Evolutionary conservation across 2,113 vertebrate species (phyloP), one percentile per base, ranked within the genome.

Genomic region (Gambusia affinis): DNA sequence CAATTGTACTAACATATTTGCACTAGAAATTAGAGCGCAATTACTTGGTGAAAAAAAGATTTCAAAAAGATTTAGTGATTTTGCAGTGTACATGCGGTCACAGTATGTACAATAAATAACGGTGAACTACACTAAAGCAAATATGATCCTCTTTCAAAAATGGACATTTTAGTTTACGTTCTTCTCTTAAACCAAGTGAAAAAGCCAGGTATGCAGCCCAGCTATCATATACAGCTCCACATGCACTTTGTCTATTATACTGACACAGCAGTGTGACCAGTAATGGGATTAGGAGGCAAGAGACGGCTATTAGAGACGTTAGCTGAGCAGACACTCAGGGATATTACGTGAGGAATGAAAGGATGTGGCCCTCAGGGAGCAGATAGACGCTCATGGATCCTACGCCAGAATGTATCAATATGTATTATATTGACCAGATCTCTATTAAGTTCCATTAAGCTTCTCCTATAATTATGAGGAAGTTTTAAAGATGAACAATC

Each of bases 281-380:
- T 88, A 86, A 91, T 80, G 86, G 77, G 83, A 92, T 90, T 87
- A 89, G 67, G 72, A 81, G 73, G 79, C 73, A 67, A 75, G 72
- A 63, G 39, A 69, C 64, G 22, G 82, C 78, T 31, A 37, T 85
- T 84, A 80, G 72, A 82, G 67, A 47, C 17, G 44, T 47, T 19
- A 47, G 44, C 44, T 47, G 44, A 47, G 44, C 44, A 47, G 44
- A 81, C 47, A 82, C 73, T 85, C 82, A 79, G 73, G 83, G 73
- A 88, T 82, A 83, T 80, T 69, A 71, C 62, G 76, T 75, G 86
- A 89, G 83, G 79, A 88, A 86, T 90, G 83, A 60, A 68, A 67
- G 29, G 12, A 64, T 68, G 29, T 8, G n/a, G 67, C 57, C 65
- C 79, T 77, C 62, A 31, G 76, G 78, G 74, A 75, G 68, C 65